Evolutionary conservation across 2,888 invertebrate genomes (phyloP).

Genomic region (Cinara cedri): DNA sequence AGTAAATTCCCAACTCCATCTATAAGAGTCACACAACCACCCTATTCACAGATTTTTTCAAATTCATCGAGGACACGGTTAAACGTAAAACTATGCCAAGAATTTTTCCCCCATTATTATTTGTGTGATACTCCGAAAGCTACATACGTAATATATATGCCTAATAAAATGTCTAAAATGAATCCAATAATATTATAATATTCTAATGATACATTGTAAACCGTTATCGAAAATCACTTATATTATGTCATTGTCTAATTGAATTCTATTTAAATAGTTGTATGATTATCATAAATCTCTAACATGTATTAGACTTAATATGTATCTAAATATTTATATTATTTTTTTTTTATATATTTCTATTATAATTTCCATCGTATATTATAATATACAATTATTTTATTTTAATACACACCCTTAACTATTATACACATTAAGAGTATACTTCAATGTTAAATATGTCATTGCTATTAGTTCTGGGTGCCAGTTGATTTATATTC

Average conservation of each 20-base stretch:
- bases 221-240: background rate
- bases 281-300: background rate
- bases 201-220: background rate
- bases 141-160: background rate
- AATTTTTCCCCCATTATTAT: background rate
- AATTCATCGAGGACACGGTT: background rate
- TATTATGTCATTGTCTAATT: background rate
- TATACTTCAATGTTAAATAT: conserved; percentile 9
- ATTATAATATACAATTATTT: background rate
- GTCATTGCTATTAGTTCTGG: conserved; percentile 20
- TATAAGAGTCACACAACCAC: too few species aligned
- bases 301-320: background rate
- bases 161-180: background rate
- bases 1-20: background rate
- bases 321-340: background rate
- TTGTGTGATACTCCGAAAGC: background rate
- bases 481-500: conserved; percentile 19
- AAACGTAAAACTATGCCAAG: background rate
- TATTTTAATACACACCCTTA: background rate
- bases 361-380: too few species aligned
- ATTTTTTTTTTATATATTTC: too few species aligned
- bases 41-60: background rate
- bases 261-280: background rate
- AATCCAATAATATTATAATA: background rate
- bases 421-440: background rate